Evolutionary conservation across 2,797 vertebrate genomes (phyloP), one percentile per base, ranked within the genome.

Genomic region (Sebastes glaucus): DNA sequence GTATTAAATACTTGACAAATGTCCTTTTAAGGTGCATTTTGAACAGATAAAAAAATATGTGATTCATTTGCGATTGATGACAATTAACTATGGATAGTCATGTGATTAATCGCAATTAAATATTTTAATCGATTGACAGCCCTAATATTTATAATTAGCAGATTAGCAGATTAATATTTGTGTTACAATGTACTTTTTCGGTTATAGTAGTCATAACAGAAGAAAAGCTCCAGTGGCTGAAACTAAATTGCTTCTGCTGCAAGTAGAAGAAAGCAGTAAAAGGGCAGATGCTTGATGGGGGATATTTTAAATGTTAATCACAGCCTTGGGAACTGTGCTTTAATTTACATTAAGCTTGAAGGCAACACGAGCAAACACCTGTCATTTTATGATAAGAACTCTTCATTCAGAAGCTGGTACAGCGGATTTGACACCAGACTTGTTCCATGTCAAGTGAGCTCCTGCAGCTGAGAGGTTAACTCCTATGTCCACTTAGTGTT

Each of bases 301-400:
- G 23, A 71, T 64, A 42, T 63, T 88, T 88, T 55, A 89, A 86
- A 88, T 82, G 79, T 70, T 87, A 83, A 83, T 86, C 76, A 68
- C 68, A 73, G 74, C 79, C 70, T 77, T 49, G 74, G 74, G 83
- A 87, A 65, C 33, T 42, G 55, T 42, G 23, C 3, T 25, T 81
- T 81, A 30, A 82, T 83, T 87, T 80, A 65, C 68, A 77, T 72
- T 75, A 77, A 52, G 55, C 70, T 74, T 65, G 42, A 84, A 84
- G 81, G 81, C 63, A 78, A 69, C 20, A 35, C 1, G 11, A 85
- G 56, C 11, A 20, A 86, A 88, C 85, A 88, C 83, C 82, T 78
- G 77, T 77, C 73, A 65, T 75, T 82, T 75, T 71, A 68, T 65
- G 68, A 77, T 78, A 56, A 71, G 59, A 86, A 74, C 57, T 20